phyloP scores from a whole-genome alignment of 1,140 invertebrate genomes.

The Ptiloglossa arizonensis region DNA sequence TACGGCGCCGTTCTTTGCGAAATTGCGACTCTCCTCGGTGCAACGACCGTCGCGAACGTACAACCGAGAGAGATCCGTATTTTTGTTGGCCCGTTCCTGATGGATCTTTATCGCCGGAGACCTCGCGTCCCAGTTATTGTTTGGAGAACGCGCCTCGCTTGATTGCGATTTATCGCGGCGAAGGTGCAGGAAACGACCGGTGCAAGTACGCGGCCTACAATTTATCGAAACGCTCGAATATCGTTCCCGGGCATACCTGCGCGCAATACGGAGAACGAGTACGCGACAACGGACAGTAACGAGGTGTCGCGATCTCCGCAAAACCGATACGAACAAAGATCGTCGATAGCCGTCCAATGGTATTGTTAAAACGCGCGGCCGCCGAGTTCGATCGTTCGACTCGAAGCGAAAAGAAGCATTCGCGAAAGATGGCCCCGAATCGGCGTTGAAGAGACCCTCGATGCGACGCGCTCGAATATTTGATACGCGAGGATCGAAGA shows the following conservation, averaged over 20 bases:
- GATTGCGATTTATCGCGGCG: not conserved
- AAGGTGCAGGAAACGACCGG: not conserved
- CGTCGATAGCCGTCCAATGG: too few relatives aligned
- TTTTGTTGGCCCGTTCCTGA: not conserved
- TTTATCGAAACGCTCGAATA: not conserved
- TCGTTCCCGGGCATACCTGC: too few relatives aligned
- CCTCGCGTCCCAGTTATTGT: not conserved
- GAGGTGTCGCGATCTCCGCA: too few relatives aligned
- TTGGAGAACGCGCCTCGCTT: not conserved
- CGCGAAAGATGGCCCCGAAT: too few relatives aligned
- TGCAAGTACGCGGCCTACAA: too few relatives aligned
- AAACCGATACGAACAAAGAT: too few relatives aligned
- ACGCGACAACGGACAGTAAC: too few relatives aligned
- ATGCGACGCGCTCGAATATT: too few relatives aligned
- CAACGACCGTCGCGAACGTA: not conserved
- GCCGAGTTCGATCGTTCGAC: too few relatives aligned
- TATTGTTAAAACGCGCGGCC: too few relatives aligned
- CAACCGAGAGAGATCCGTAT: not conserved
- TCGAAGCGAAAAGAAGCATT: too few relatives aligned
- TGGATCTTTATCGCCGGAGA: not conserved
- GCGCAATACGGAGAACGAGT: not conserved
- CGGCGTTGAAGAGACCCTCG: too few relatives aligned
- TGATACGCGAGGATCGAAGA: conserved; percentile 4
- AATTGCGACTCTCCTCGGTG: not conserved
- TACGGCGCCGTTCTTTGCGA: conserved; percentile 6